Conservation (phyloP, 2,113 vertebrate species). For the Hystrix cristata region DNA sequence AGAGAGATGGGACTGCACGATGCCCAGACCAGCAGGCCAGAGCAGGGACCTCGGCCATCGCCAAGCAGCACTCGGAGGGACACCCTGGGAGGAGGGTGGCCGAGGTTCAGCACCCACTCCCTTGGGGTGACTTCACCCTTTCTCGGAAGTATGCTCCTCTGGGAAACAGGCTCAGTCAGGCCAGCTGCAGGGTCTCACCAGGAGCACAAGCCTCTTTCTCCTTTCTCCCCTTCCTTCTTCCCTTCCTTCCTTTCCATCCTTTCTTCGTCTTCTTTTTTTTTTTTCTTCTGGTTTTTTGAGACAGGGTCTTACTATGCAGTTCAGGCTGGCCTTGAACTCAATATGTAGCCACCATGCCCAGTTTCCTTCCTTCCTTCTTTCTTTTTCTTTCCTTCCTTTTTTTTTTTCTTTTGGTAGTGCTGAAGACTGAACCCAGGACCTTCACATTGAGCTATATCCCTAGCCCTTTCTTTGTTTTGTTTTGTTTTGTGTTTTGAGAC, state of each 20-base stretch:
- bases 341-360: too few relatives aligned
- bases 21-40: neutral
- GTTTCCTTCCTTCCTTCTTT: too few relatives aligned
- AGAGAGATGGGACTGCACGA: neutral
- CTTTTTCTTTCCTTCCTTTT: too few relatives aligned
- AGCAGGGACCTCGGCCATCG: neutral
- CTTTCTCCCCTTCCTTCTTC: neutral
- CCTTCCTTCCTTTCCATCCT: neutral
- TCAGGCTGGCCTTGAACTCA: too few relatives aligned
- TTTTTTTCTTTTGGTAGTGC: too few relatives aligned
- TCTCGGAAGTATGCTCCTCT: neutral
- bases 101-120: neutral
- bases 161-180: neutral
- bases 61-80: neutral
- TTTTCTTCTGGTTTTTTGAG: neutral
- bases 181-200: neutral
- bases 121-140: neutral
- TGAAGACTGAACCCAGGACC: too few relatives aligned
- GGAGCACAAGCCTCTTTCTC: neutral
- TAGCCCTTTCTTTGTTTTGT: too few relatives aligned
- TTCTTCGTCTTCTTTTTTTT: neutral
- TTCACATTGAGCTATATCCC: too few relatives aligned
- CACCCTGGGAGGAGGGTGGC: fast-evolving
- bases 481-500: too few relatives aligned
- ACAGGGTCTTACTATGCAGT: neutral